phyloP scores from a whole-genome alignment of 1,140 invertebrate genomes.

The Zaprionus tsacasi region DNA sequence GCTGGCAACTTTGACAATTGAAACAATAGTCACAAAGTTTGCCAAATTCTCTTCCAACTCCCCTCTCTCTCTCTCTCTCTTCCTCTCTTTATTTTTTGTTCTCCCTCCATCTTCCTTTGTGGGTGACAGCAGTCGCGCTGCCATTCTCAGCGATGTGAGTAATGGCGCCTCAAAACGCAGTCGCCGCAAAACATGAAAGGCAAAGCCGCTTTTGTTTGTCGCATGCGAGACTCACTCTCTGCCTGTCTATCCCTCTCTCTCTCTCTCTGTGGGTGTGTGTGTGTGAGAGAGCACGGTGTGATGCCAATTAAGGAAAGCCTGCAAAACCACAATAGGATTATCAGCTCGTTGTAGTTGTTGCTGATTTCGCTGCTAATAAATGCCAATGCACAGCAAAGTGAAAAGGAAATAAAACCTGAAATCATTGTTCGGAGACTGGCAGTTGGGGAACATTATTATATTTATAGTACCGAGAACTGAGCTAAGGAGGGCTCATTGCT shows the following conservation, averaged over 20 bases:
- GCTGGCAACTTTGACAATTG: conserved; percentile 58
- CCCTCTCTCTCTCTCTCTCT: background rate
- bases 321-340: conserved; percentile 78
- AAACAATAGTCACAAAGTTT: conserved; percentile 66
- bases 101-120: background rate
- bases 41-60: conserved; percentile 17
- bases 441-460: background rate
- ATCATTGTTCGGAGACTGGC: background rate
- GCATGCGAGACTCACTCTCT: conserved; percentile 18
- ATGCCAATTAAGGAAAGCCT: conserved; percentile 63
- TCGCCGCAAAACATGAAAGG: conserved; percentile 73
- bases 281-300: conserved; percentile 40
- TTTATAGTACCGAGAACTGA: background rate
- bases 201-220: conserved; percentile 76
- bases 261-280: conserved; percentile 14
- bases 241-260: background rate
- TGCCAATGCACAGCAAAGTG: conserved; percentile 53
- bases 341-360: conserved; percentile 36
- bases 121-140: conserved; percentile 22
- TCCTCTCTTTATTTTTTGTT: background rate
- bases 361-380: conserved; percentile 57
- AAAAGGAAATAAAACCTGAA: conserved; percentile 31
- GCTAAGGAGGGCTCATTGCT: background rate
- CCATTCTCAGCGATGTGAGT: conserved; percentile 64
- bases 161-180: conserved; percentile 80